Conservation (phyloP, 1,140 invertebrate species). For the Aradophagus sp. region DNA sequence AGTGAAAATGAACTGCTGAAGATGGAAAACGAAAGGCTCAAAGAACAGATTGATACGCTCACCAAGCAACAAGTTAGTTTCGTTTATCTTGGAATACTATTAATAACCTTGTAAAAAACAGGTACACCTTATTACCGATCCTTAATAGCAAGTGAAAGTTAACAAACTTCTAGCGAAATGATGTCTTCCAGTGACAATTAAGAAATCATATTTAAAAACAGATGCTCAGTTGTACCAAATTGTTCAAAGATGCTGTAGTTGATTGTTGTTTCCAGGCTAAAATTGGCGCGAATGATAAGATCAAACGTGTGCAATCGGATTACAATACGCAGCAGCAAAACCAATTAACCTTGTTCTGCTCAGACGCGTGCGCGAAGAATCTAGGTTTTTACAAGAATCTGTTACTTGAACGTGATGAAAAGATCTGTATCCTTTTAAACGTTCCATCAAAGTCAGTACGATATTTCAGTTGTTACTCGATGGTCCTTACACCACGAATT, state of each 20-base stretch:
- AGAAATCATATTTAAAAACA: too few species aligned
- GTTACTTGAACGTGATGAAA: constrained; percentile 64
- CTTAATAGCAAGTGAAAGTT: too few species aligned
- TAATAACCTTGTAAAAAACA: too few species aligned
- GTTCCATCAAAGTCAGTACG: not conserved
- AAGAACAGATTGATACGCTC: constrained; percentile 54
- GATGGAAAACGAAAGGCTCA: constrained; percentile 61
- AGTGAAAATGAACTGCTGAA: constrained; percentile 62
- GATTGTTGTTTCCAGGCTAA: constrained; percentile 22
- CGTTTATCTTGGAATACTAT: too few species aligned
- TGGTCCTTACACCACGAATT: constrained; percentile 33
- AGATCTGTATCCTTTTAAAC: constrained; percentile 69
- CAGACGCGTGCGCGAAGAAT: constrained; percentile 36
- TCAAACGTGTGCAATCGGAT: constrained; percentile 27
- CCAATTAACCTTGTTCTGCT: constrained; percentile 20
- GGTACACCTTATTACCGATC: too few species aligned
- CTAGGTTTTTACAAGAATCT: constrained; percentile 61
- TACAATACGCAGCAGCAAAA: constrained; percentile 10
- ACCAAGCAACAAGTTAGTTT: constrained; percentile 43
- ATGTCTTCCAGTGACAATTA: too few species aligned
- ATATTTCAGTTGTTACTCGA: constrained; percentile 12
- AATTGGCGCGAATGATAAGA: constrained; percentile 51
- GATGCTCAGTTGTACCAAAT: too few species aligned
- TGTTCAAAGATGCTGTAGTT: too few species aligned
- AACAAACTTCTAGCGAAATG: too few species aligned